Evolutionary conservation across 2,113 vertebrate genomes (phyloP), one percentile per base, ranked within the genome.

Genomic region (Crotalus horridus): DNA sequence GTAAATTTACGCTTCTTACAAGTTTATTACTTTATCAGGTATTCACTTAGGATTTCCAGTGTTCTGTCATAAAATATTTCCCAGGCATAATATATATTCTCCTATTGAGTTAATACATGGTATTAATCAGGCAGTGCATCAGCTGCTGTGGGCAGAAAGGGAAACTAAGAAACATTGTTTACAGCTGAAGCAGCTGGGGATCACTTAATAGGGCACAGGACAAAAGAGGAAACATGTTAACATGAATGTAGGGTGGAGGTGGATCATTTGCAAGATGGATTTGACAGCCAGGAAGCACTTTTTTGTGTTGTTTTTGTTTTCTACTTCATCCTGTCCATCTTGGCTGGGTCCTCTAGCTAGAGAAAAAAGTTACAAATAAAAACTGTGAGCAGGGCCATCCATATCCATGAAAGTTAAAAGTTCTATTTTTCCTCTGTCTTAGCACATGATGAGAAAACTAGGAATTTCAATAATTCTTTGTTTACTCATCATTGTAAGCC

Each of bases 1-100:
- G 48, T 95, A 96, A 96, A 95, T 96, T 95, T 96, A 20, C 55
- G 81, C 85, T 96, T 95, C 94, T 94, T 95, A 91, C 89, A 61
- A 55, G 54, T 95, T 92, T 95, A 96, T 94, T 92, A 87, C 90
- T 96, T 95, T 93, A 95, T 61, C 91, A 96, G 90, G 69, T 95
- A 93, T 92, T 95, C 90, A 93, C 59, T 94, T 96, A 96, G 51
- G 33, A 95, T 96, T 97, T 96, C 90, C 90, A 43, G 54, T 95
- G 26, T 92, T 96, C 61, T 51, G 3, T 93, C 93, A 87, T 95
- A 88, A 97, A 97, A 90, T 11, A 90, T 94, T 94, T 93, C 12
- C 21, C 33, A 91, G 59, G n/a, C 54, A 58, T 46, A 51, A 89
- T 96, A 91, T 94, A 87, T 8, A 55, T 92, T 96, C 96, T 95